Evolutionary conservation across 2,888 invertebrate species (phyloP).

Genomic region (Acronicta psi): DNA sequence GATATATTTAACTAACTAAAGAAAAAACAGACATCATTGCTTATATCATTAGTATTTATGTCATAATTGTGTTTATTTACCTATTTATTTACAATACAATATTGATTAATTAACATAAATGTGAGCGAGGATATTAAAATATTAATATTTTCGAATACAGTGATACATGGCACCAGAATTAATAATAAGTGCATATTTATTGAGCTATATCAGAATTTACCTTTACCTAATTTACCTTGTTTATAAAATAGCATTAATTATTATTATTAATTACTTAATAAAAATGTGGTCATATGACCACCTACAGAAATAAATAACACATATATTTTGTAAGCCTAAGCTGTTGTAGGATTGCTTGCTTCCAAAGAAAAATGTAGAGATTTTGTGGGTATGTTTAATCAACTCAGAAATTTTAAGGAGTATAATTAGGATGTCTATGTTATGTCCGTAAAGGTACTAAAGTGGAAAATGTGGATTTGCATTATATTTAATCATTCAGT

Average conservation of each 20-base stretch:
- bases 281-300: constrained; percentile 11
- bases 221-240: constrained; percentile 22
- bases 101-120: constrained; percentile 43
- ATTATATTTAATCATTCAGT: constrained; percentile 67
- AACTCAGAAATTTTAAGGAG: not conserved
- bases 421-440: not conserved
- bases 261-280: constrained; percentile 12
- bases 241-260: constrained; percentile 6
- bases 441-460: constrained; percentile 35
- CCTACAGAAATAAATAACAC: constrained; percentile 28
- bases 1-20: not conserved
- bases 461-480: constrained; percentile 47
- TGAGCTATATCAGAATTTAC: constrained; percentile 22
- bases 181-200: constrained; percentile 30
- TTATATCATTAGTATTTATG: constrained; percentile 51
- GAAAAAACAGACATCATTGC: constrained; percentile 29
- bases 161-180: constrained; percentile 63
- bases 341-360: not conserved
- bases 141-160: constrained; percentile 47
- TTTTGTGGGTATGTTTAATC: not conserved
- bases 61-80: constrained; percentile 41
- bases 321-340: constrained; percentile 9
- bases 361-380: not conserved
- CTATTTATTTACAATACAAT: constrained; percentile 55
- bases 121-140: constrained; percentile 42